Conservation (phyloP, 2,888 invertebrate genomes). For the Opisthograptis luteolata region DNA sequence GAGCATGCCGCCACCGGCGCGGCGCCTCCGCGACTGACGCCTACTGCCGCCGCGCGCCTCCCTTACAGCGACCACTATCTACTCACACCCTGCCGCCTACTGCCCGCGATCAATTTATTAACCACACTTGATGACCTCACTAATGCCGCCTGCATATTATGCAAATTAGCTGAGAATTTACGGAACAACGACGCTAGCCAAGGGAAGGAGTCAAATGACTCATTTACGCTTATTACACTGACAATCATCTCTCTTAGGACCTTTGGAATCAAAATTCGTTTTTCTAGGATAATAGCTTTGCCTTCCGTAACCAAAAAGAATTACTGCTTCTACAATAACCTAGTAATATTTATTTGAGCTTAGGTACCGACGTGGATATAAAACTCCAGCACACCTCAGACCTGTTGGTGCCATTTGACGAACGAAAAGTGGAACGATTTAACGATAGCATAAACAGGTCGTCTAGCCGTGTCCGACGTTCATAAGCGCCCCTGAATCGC, state of each 20-base stretch:
- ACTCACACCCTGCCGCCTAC: slow-evolving; percentile 36
- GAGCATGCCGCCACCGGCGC: slow-evolving; percentile 74
- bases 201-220: slow-evolving; percentile 5
- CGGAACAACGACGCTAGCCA: background rate
- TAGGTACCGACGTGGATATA: slow-evolving; percentile 11
- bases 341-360: too few species aligned
- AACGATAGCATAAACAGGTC: slow-evolving; percentile 77
- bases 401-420: slow-evolving; percentile 52
- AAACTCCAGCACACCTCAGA: slow-evolving; percentile 41
- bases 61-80: slow-evolving; percentile 40
- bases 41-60: slow-evolving; percentile 64
- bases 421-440: slow-evolving; percentile 71
- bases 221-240: too few species aligned
- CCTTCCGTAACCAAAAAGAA: too few species aligned
- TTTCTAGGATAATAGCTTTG: too few species aligned
- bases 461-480: slow-evolving; percentile 49
- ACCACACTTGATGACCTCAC: slow-evolving; percentile 68
- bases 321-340: too few species aligned
- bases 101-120: slow-evolving; percentile 51
- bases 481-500: slow-evolving; percentile 64
- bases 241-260: too few species aligned
- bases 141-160: slow-evolving; percentile 65
- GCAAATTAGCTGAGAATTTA: slow-evolving; percentile 50
- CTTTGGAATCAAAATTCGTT: too few species aligned
- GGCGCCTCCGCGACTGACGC: slow-evolving; percentile 71